phyloP scores from a whole-genome alignment of 1,140 invertebrate species.

The Monochamus saltuarius region DNA sequence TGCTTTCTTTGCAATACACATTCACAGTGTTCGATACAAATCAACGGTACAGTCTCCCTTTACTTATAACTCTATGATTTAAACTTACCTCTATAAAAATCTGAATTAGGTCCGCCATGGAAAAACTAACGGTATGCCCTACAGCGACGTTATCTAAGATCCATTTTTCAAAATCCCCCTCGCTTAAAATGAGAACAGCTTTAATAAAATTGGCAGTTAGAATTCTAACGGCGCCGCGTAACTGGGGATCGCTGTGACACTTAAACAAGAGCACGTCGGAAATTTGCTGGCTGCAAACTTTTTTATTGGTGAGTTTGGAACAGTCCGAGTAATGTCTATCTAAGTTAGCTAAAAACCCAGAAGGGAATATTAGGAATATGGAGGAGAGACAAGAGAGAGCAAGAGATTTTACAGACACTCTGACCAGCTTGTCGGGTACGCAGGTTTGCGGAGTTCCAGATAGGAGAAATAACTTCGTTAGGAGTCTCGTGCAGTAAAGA shows the following conservation, averaged over 20 bases:
- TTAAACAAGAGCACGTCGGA: slow-evolving; percentile 70
- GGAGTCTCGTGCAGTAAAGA: slow-evolving; percentile 71
- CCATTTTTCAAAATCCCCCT: slow-evolving; percentile 59
- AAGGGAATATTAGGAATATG: slow-evolving; percentile 69
- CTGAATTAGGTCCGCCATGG: slow-evolving; percentile 26
- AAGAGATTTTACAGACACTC: slow-evolving; percentile 83
- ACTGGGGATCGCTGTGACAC: slow-evolving; percentile 77
- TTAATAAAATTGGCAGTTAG: slow-evolving; percentile 69
- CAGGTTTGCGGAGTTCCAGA: slow-evolving; percentile 62
- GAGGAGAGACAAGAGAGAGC: slow-evolving; percentile 73
- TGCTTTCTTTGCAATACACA: no score
- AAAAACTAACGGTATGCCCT: slow-evolving; percentile 4
- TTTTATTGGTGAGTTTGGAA: slow-evolving; percentile 15
- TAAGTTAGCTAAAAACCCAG: slow-evolving; percentile 65
- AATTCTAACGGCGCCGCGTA: slow-evolving; percentile 71
- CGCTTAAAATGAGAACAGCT: slow-evolving; percentile 61
- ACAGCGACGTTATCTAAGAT: slow-evolving; percentile 48
- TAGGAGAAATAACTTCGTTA: slow-evolving; percentile 76
- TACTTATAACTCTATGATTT: no score
- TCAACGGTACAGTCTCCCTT: no score
- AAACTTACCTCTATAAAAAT: slow-evolving; percentile 29
- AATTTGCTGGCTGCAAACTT: slow-evolving; percentile 59
- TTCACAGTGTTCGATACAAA: no score
- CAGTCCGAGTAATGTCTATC: slow-evolving; percentile 52
- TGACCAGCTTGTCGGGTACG: slow-evolving; percentile 66